Evolutionary conservation across 2,888 invertebrate genomes (phyloP).

Genomic region (Parascotia fuliginaria): DNA sequence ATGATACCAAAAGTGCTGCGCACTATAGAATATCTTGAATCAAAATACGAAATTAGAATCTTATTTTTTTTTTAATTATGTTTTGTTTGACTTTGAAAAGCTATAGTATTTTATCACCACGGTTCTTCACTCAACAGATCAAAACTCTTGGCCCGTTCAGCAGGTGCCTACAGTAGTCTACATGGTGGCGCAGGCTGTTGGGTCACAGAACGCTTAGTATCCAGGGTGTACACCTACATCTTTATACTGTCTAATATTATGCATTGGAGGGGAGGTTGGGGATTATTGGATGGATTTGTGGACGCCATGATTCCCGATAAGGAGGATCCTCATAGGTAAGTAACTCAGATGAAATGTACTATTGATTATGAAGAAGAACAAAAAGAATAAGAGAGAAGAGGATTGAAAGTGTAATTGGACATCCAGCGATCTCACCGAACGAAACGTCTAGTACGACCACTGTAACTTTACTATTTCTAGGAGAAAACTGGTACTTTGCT

Average conservation of each 20-base stretch:
- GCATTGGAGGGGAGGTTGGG: conserved; percentile 96
- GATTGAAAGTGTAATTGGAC: too few relatives aligned
- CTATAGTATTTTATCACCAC: neutral
- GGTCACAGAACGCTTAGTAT: conserved; percentile 73
- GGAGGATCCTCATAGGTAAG: conserved; percentile 64
- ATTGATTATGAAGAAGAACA: too few relatives aligned
- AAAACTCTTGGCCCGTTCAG: conserved; percentile 62
- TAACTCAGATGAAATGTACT: neutral
- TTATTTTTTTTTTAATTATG: too few relatives aligned
- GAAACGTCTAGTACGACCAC: too few relatives aligned
- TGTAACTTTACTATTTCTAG: too few relatives aligned
- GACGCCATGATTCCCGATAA: conserved; percentile 74
- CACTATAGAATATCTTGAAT: too few relatives aligned
- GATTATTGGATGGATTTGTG: conserved; percentile 87
- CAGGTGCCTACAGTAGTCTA: conserved; percentile 57
- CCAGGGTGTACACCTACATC: conserved; percentile 90
- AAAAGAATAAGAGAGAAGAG: too few relatives aligned
- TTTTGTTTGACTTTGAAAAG: too few relatives aligned
- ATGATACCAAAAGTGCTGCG: too few relatives aligned
- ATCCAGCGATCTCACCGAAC: too few relatives aligned
- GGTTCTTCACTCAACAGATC: conserved; percentile 46
- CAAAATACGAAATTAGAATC: too few relatives aligned
- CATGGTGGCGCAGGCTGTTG: conserved; percentile 58
- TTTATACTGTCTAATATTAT: conserved; percentile 93
- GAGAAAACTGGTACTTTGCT: too few relatives aligned